Evolutionary conservation across 2,888 invertebrate species (phyloP), one percentile per base, ranked within the genome.

Genomic region (Diadromus collaris): DNA sequence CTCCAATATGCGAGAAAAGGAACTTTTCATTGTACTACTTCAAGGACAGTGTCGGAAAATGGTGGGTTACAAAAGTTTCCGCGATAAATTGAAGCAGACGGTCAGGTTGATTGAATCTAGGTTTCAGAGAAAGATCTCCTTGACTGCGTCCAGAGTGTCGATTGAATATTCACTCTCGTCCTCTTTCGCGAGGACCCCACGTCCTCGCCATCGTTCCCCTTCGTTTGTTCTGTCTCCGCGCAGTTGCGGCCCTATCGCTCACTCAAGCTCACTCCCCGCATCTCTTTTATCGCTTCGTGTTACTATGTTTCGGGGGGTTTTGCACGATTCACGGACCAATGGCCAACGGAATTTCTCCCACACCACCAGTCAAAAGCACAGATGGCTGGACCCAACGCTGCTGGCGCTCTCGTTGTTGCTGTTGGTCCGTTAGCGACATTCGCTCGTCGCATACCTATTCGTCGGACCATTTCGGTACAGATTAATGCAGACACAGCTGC

Each of bases 401-500:
- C 51, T 54, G 38, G 24, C 51, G 24, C 65, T 24, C 21, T 24
- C 1, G 24, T n/a, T 54, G 51, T 67, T 51, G 38, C 67, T 41
- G 70, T 32, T 60, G 46, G 58, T 69, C 78, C 58, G 46, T 81
- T 80, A 74, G 79, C 81, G 82, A 76, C 71, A 80, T 71, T 60
- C 51, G 21, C 67, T 72, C 71, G 60, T 69, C 73, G 72, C 60
- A 73, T 69, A 73, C 29, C 81, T 78, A 84, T 84, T 86, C 81
- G 81, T 64, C 71, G 80, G 83, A 83, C 81, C 82, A 83, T 84
- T 87, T 85, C 83, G 81, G 81, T 82, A 82, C 82, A 85, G 86
- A 89, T 88, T 88, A 89, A 88, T 87, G 86, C 81, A 81, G 84
- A 84, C 84, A 81, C 88, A 88, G 87, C 85, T 88, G 88, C 81